These are phyloP conservation scores for Drosophila mayri DNA, from an alignment of 1,140 invertebrate genomes.

Conservation along the genomic window DNA sequence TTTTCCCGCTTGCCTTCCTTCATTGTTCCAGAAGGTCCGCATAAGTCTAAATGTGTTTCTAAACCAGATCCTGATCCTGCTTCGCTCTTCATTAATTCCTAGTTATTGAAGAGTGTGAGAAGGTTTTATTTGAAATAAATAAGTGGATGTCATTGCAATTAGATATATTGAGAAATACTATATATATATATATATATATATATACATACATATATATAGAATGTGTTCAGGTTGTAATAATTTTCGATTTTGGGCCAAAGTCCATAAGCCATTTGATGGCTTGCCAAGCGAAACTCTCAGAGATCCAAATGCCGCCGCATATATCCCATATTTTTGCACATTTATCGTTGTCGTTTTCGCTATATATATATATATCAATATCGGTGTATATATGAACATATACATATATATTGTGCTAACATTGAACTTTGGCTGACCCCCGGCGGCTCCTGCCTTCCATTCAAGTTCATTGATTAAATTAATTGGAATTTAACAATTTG, in stretches of 20 bases:
- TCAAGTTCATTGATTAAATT: slow-evolving; percentile 73
- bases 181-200: too few species aligned
- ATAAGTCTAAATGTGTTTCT: background rate
- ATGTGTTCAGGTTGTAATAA: slow-evolving; percentile 8
- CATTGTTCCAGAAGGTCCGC: slow-evolving; percentile 17
- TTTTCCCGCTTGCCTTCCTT: slow-evolving; percentile 1
- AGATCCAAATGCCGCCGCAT: slow-evolving; percentile 1
- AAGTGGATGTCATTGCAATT: background rate
- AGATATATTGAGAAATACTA: too few species aligned
- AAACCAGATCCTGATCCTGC: background rate
- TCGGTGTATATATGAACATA: background rate
- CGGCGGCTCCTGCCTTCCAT: slow-evolving; percentile 1
- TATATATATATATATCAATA: background rate
- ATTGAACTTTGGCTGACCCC: slow-evolving; percentile 14
- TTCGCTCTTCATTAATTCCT: background rate
- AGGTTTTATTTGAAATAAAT: background rate
- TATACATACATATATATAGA: background rate
- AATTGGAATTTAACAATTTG: slow-evolving; percentile 55
- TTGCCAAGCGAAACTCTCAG: slow-evolving; percentile 18
- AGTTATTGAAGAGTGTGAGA: background rate
- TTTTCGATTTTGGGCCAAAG: slow-evolving; percentile 39
- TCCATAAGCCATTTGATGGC: slow-evolving; percentile 16
- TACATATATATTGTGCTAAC: background rate
- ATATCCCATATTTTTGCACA: slow-evolving; percentile 11
- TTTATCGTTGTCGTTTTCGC: background rate